Percentiles rank a stretch among this genome's conserved stretches.
Conservation (phyloP, 53 echinoderm and acorn worm genomes). For the Hippasteria phrygiana region DNA sequence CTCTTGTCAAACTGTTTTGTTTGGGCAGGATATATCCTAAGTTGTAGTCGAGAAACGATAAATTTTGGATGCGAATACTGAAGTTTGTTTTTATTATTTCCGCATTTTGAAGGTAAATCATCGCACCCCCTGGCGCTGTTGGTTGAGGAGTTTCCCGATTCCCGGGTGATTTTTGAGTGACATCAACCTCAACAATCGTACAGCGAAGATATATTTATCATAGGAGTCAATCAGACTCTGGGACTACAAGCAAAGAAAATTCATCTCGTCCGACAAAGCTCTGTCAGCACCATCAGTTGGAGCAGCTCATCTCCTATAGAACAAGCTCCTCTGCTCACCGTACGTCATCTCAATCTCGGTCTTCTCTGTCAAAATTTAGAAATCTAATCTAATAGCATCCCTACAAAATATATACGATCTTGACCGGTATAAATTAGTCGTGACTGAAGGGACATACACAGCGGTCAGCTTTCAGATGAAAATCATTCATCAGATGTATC, state of each 20-base stretch:
- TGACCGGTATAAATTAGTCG: not conserved
- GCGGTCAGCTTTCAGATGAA: not conserved
- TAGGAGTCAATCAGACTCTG: not conserved
- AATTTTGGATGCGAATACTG: too few relatives aligned
- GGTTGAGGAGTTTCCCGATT: not conserved
- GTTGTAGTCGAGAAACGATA: too few relatives aligned
- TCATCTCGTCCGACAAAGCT: not conserved
- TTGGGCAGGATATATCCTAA: too few relatives aligned
- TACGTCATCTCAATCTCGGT: not conserved
- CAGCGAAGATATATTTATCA: not conserved
- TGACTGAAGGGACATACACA: not conserved
- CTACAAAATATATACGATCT: slow-evolving; percentile 6
- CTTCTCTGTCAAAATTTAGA: not conserved
- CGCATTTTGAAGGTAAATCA: too few relatives aligned
- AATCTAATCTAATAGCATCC: slow-evolving; percentile 2
- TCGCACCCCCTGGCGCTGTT: not conserved
- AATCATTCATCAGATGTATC: slow-evolving; percentile 9
- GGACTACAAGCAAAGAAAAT: not conserved
- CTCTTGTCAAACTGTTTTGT: too few relatives aligned
- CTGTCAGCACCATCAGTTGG: not conserved
- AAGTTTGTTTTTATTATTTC: not conserved
- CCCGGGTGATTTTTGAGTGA: not conserved
- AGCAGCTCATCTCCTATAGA: not conserved
- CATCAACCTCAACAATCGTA: not conserved
- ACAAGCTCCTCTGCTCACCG: not conserved